These are phyloP conservation scores for Abscondita cerata DNA, from an alignment of 2,888 invertebrate genomes.

Conservation along the genomic window DNA sequence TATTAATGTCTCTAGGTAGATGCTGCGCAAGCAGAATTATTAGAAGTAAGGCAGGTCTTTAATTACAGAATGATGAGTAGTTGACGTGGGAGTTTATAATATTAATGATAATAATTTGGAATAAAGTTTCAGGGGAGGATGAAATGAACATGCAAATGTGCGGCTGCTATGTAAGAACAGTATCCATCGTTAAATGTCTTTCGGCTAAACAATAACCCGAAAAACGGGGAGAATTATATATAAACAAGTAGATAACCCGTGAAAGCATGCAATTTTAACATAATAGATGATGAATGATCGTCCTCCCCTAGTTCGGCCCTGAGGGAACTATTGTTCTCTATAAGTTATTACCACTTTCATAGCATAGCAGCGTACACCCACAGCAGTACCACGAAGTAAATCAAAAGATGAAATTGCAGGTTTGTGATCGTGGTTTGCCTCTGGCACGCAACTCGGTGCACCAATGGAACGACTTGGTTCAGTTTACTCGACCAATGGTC, in stretches of 20 bases:
- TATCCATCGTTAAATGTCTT: slow-evolving; percentile 3
- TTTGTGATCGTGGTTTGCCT: slow-evolving; percentile 54
- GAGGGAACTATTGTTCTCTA: slow-evolving; percentile 45
- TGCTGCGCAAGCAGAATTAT: too few species aligned
- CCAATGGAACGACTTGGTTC: slow-evolving; percentile 55
- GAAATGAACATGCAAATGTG: too few species aligned
- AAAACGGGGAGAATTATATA: slow-evolving; percentile 16
- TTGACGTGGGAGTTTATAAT: too few species aligned
- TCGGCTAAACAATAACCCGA: slow-evolving; percentile 25
- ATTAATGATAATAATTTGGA: too few species aligned
- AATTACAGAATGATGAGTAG: too few species aligned
- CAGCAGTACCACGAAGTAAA: slow-evolving; percentile 52
- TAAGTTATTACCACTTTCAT: slow-evolving; percentile 42
- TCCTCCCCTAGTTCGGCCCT: slow-evolving; percentile 47
- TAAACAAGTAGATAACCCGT: slow-evolving; percentile 20
- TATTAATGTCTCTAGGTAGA: too few species aligned
- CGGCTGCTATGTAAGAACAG: slow-evolving; percentile 3
- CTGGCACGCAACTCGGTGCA: slow-evolving; percentile 57
- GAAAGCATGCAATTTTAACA: slow-evolving; percentile 19
- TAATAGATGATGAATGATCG: slow-evolving; percentile 42
- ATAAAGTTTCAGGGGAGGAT: too few species aligned
- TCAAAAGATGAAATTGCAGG: slow-evolving; percentile 58
- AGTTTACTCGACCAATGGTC: slow-evolving; percentile 58
- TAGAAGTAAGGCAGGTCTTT: too few species aligned
- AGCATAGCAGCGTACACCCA: slow-evolving; percentile 40